These are phyloP conservation scores for Anastatus disparis DNA, from an alignment of 1,140 invertebrate genomes.

Conservation along the genomic window DNA sequence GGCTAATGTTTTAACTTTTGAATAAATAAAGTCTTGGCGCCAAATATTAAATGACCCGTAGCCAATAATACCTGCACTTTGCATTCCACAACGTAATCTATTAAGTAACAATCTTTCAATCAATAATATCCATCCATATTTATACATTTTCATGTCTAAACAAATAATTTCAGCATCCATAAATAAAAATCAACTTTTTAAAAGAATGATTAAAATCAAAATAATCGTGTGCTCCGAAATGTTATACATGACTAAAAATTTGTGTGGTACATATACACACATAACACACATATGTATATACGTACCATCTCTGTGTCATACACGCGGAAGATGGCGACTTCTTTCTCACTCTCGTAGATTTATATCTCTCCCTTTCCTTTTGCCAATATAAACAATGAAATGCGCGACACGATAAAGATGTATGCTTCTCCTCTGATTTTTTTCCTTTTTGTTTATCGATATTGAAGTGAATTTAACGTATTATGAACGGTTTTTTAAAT, in stretches of 20 bases:
- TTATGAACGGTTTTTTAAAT: too few relatives aligned
- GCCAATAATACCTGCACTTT: background rate
- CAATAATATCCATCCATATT: too few relatives aligned
- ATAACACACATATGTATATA: background rate
- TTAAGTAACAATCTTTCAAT: too few relatives aligned
- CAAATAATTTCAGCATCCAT: too few relatives aligned
- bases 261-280: too few relatives aligned
- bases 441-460: too few relatives aligned
- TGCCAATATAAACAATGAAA: background rate
- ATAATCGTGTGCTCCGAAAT: too few relatives aligned
- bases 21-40: background rate
- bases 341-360: slow-evolving; percentile 45
- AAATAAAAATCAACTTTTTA: too few relatives aligned
- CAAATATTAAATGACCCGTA: background rate
- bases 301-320: background rate
- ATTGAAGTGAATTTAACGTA: too few relatives aligned
- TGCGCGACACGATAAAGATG: slow-evolving; percentile 32
- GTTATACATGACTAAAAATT: too few relatives aligned
- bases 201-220: too few relatives aligned
- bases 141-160: too few relatives aligned
- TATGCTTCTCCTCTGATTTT: slow-evolving; percentile 4
- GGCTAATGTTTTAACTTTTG: background rate
- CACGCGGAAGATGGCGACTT: slow-evolving; percentile 69
- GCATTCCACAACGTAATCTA: background rate
- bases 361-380: slow-evolving; percentile 6